These are phyloP conservation scores for Aspidiotus rigidus DNA, from an alignment of 2,888 invertebrate genomes.

Conservation along the genomic window DNA sequence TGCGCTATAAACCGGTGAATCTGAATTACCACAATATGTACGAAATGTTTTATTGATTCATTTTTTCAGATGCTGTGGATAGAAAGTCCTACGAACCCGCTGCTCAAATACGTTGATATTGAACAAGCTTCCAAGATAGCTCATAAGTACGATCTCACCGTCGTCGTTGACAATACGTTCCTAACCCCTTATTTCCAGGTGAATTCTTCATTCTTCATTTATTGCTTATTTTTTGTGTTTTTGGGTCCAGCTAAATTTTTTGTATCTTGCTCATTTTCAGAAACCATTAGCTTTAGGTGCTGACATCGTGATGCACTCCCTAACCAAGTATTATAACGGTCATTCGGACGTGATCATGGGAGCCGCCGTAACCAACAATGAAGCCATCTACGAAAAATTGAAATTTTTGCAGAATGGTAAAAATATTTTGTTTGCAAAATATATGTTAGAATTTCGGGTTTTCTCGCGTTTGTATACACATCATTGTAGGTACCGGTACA, in stretches of 20 bases:
- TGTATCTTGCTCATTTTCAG: constrained; percentile 35
- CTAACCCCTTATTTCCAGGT: constrained; percentile 76
- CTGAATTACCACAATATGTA: neutral
- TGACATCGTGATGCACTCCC: constrained; percentile 39
- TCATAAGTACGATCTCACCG: constrained; percentile 51
- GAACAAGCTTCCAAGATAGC: constrained; percentile 56
- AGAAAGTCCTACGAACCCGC: constrained; percentile 91
- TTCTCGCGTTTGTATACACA: no score
- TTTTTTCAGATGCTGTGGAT: constrained; percentile 71
- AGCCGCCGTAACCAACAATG: constrained; percentile 37
- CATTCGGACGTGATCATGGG: constrained; percentile 40
- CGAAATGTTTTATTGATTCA: neutral
- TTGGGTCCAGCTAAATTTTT: neutral
- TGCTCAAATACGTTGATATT: constrained; percentile 79
- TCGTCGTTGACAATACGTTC: constrained; percentile 91
- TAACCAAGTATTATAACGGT: constrained; percentile 40
- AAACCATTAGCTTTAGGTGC: constrained; percentile 40
- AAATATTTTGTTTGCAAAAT: no score
- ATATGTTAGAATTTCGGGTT: no score
- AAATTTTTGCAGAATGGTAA: constrained; percentile 35
- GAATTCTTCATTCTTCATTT: constrained; percentile 17
- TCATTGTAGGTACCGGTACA: no score
- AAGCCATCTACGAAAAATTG: constrained; percentile 33
- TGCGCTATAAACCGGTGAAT: neutral
- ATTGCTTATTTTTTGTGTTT: neutral